Evolutionary conservation across 2,888 invertebrate species (phyloP).

Genomic region (Dolichomitus sp.): DNA sequence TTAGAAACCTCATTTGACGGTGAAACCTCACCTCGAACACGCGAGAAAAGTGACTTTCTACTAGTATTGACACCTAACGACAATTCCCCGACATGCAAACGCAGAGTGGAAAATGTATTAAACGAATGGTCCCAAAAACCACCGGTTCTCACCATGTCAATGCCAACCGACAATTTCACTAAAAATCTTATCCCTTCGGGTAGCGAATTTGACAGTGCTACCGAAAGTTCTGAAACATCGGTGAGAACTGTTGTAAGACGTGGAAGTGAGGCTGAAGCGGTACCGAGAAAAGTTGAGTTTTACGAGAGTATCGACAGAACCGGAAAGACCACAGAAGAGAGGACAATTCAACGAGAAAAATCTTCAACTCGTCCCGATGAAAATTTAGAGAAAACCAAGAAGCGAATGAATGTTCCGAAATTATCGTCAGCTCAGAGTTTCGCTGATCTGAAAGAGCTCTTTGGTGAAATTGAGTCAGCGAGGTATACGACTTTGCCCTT

Average conservation of each 20-base stretch:
- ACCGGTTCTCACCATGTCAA: conserved; percentile 76
- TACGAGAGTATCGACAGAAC: conserved; percentile 91
- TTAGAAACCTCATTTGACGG: conserved; percentile 85
- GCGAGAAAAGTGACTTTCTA: conserved; percentile 85
- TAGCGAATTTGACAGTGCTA: conserved; percentile 91
- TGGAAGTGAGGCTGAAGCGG: conserved; percentile 88
- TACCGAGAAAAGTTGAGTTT: conserved; percentile 92
- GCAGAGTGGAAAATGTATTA: conserved; percentile 83
- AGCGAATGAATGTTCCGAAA: conserved; percentile 73
- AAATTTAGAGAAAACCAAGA: conserved; percentile 65
- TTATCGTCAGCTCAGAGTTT: conserved; percentile 90
- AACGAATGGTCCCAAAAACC: conserved; percentile 86
- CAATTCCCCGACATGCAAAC: conserved; percentile 76
- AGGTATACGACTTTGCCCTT: conserved; percentile 87
- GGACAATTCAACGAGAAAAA: conserved; percentile 3
- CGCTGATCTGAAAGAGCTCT: conserved; percentile 93
- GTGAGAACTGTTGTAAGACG: conserved; percentile 90
- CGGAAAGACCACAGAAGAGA: conserved; percentile 85
- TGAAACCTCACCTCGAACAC: conserved; percentile 68
- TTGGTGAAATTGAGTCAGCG: conserved; percentile 91
- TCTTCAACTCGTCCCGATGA: conserved; percentile 77
- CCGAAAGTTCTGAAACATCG: conserved; percentile 90
- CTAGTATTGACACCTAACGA: conserved; percentile 85
- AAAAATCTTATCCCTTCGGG: conserved; percentile 86
- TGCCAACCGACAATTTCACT: conserved; percentile 72